Conservation (phyloP, 2,797 vertebrate genomes). For the Gallinago nigripennis region DNA sequence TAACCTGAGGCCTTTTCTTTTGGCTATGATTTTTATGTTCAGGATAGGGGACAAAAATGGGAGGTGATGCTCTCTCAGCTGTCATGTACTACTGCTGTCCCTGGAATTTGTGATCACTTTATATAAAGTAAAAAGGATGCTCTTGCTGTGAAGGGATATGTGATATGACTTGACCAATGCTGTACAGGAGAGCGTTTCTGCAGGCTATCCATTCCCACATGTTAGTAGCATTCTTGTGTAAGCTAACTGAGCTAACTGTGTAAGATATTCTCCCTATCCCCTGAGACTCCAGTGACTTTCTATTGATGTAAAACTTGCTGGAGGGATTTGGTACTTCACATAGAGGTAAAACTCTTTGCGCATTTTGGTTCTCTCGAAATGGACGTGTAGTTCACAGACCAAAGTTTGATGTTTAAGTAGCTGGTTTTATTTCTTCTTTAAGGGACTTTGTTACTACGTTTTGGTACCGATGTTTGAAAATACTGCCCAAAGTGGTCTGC, state of each 20-base stretch:
- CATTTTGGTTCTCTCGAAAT: neutral
- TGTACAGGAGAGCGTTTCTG: neutral
- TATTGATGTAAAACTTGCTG: neutral
- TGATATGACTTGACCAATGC: neutral
- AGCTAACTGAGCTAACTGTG: neutral
- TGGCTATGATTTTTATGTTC: neutral
- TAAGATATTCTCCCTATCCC: neutral
- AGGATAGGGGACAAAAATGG: neutral
- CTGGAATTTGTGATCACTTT: neutral
- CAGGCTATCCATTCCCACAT: neutral
- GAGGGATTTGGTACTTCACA: neutral
- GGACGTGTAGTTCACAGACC: neutral
- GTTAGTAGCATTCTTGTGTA: neutral
- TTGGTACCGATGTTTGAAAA: neutral
- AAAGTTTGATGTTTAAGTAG: neutral
- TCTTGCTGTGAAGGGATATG: neutral
- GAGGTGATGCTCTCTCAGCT: neutral
- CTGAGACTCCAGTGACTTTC: neutral
- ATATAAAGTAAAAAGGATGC: neutral
- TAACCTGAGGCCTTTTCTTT: neutral
- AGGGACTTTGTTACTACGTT: neutral
- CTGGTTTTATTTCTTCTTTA: slow-evolving; percentile 15
- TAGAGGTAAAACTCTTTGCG: neutral
- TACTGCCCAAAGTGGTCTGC: neutral
- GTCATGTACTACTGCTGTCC: neutral